phyloP scores from a whole-genome alignment of 2,113 vertebrate genomes.

The Cricetomys ansorgei region DNA sequence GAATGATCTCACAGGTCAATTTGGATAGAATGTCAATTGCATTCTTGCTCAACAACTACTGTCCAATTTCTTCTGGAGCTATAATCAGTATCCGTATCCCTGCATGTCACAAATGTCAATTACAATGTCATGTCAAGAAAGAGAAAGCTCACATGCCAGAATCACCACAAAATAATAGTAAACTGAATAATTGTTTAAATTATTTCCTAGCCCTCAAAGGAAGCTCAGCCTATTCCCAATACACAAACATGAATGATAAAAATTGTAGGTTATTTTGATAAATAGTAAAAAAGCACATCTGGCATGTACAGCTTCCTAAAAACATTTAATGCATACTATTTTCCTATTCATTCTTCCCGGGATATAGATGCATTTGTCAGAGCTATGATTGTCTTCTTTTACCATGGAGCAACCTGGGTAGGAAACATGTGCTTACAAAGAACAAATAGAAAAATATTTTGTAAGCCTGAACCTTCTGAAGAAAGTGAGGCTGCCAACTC shows the following conservation, averaged over 20 bases:
- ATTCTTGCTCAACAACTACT: slow-evolving; percentile 4
- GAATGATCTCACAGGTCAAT: slow-evolving; percentile 9
- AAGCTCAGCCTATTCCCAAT: not conserved
- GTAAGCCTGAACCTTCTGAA: not conserved
- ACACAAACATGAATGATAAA: not conserved
- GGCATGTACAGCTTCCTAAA: not conserved
- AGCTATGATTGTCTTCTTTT: not conserved
- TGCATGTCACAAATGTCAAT: not conserved
- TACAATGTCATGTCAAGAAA: slow-evolving; percentile 12
- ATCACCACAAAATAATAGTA: not conserved
- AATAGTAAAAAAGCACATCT: not conserved
- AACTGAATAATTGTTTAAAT: not conserved
- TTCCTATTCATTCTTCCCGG: not conserved
- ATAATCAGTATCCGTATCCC: slow-evolving; percentile 28
- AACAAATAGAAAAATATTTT: not conserved
- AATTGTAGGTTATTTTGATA: not conserved
- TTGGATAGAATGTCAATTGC: slow-evolving; percentile 2
- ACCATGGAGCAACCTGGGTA: not conserved
- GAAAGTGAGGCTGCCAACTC: not conserved
- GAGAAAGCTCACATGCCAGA: not conserved
- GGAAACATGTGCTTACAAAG: not conserved
- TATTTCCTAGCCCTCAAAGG: not conserved
- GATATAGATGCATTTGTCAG: not conserved
- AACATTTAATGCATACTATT: not conserved
- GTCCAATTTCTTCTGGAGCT: slow-evolving; percentile 34